These are phyloP conservation scores for Perca flavescens DNA, from an alignment of 2,113 vertebrate species.

Conservation along the genomic window DNA sequence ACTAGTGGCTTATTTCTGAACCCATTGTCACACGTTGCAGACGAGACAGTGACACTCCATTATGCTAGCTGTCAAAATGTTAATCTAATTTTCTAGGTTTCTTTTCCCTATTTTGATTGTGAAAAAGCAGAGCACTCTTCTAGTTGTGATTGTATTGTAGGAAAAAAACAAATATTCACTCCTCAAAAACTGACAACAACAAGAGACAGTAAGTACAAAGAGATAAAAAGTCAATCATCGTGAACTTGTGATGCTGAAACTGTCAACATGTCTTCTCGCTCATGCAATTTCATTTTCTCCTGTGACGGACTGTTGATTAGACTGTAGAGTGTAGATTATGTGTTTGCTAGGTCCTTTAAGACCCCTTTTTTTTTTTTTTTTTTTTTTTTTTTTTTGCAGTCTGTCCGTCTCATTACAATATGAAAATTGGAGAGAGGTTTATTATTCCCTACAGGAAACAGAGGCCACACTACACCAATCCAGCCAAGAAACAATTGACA, in stretches of 20 bases:
- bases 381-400: neutral
- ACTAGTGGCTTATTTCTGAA: slow-evolving; percentile 14
- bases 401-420: slow-evolving; percentile 7
- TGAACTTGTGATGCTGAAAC: neutral
- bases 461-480: slow-evolving; percentile 10
- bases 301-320: slow-evolving; percentile 7
- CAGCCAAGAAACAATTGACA: slow-evolving; percentile 46
- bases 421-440: slow-evolving; percentile 14
- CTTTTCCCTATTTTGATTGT: slow-evolving; percentile 29
- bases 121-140: slow-evolving; percentile 16
- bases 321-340: slow-evolving; percentile 19
- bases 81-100: slow-evolving; percentile 47
- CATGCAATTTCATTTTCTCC: neutral
- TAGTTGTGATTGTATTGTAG: neutral
- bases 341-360: slow-evolving; percentile 3
- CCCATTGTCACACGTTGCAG: slow-evolving; percentile 1
- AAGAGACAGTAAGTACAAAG: neutral
- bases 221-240: slow-evolving; percentile 49
- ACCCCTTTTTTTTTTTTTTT: too few species aligned
- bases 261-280: slow-evolving; percentile 14
- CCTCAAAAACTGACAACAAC: slow-evolving; percentile 19
- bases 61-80: slow-evolving; percentile 56
- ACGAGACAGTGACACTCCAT: slow-evolving; percentile 52
- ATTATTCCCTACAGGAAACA: slow-evolving; percentile 9
- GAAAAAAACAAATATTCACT: slow-evolving; percentile 29